Evolutionary conservation across 2,888 invertebrate genomes (phyloP), one percentile per base, ranked within the genome.

Genomic region (Apamea monoglypha): DNA sequence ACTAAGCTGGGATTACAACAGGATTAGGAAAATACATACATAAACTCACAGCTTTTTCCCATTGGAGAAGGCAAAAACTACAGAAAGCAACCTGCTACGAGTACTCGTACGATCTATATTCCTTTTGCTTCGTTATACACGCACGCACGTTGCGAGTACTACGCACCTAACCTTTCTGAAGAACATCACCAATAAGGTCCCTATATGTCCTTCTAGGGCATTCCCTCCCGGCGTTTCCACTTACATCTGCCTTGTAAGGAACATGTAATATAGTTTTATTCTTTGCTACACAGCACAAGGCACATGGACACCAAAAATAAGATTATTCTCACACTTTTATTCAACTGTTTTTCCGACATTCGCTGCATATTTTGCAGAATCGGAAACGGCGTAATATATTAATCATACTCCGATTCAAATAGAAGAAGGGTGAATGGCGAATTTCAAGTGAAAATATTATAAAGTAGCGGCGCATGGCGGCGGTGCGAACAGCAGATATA

Each of bases 401-500:
- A 86, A 85, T 79, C 78, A 79, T 74, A 56, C 71, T 74, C 59
- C 56, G 64, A 79, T 76, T 79, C 66, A 74, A 79, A 83, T 86
- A 79, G 76, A 84, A 78, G 64, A 70, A 76, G 72, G 76, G 61
- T 80, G 77, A 78, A 81, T 50, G 40, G 69, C 63, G 76, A 79
- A 84, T 76, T 70, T 83, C 69, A 71, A 85, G 83, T 75, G 84
- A 87, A 85, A 86, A 87, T 83, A 87, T 83, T 76, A 89, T 90
- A 87, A 89, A 91, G 87, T 83, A 79, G 76, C 50, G 74, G 73
- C 70, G 81, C 85, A 82, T 83, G 80, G 73, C 70, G 61, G 36
- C 82, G 87, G 87, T 74, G 88, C 83, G 88, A 90, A 90, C 88
- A 89, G 90, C 88, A 86, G 83, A 89, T 81, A 91, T 91, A 92